phyloP scores from a whole-genome alignment of 2,888 invertebrate genomes.

The Xestia sexstrigata region DNA sequence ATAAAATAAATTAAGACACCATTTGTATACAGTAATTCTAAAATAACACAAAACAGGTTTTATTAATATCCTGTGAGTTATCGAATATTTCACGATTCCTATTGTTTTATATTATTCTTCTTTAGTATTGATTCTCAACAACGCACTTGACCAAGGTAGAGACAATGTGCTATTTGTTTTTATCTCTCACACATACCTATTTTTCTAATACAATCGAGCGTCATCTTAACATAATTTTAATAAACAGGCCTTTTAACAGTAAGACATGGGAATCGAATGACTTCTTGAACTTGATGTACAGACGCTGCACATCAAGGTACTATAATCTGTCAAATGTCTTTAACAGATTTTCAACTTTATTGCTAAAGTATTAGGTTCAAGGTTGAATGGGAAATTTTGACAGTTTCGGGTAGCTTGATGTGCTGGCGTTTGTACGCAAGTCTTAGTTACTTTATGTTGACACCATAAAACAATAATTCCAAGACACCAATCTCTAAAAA shows the following conservation, averaged over 20 bases:
- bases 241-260: neutral
- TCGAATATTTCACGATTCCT: neutral
- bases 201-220: neutral
- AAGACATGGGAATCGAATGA: neutral
- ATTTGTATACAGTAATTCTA: neutral
- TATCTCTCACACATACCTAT: neutral
- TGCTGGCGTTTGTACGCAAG: neutral
- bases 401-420: too few relatives aligned
- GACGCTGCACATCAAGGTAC: too few relatives aligned
- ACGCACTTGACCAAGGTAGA: neutral
- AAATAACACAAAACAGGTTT: neutral
- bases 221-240: neutral
- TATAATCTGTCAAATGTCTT: too few relatives aligned
- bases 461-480: too few relatives aligned
- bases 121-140: constrained; percentile 1
- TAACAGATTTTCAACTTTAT: too few relatives aligned
- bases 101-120: neutral
- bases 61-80: neutral
- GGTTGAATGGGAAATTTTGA: too few relatives aligned
- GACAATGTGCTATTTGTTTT: neutral
- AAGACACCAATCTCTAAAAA: too few relatives aligned
- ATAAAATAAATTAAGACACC: constrained; percentile 1
- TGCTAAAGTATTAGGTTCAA: too few relatives aligned
- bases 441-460: too few relatives aligned
- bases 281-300: neutral